Evolutionary conservation across 2,888 invertebrate genomes (phyloP), one percentile per base, ranked within the genome.

Genomic region (Chloroclystis v-ata): DNA sequence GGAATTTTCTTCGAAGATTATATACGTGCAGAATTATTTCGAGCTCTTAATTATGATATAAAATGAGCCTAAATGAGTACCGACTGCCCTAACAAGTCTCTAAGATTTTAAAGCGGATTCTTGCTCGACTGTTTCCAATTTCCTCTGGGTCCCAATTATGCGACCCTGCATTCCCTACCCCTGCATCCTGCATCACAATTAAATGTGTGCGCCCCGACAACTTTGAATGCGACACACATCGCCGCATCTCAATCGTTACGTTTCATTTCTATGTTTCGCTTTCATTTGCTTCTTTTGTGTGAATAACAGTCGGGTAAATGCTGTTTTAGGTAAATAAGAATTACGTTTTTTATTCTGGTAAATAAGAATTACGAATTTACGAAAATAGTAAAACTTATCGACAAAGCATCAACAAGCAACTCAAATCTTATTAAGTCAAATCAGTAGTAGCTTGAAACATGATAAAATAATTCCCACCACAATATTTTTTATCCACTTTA

Each of bases 201-300:
- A 86, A 86, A 86, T 82, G 75, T 78, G 70, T 75, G 75, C 85
- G 75, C 75, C 61, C 75, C 70, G 68, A 38, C 75, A 75, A 56
- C 52, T 78, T 72, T 65, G 67, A 85, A 86, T 83, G 63, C 52
- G 49, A 54, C 63, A 71, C 73, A 73, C 78, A 71, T 69, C 75
- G 61, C 49, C 64, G 68, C 71, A 60, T 60, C 60, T 65, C 60
- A 65, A 60, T 59, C 57, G 52, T 59, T 59, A 60, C 57, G 53
- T 70, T 61, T 65, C 64, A 65, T 64, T 69, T 67, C 58, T 62
- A 41, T 52, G 57, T 52, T 59, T 57, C 54, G 53, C 49, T 52
- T 49, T 50, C 48, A 53, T 56, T 55, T 53, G 49, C 54, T 43
- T 53, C 58, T 47, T 45, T 52, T 53, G 52, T 33, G 29, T 37